These are phyloP conservation scores for Pseudonaja textilis DNA, from an alignment of 2,113 vertebrate genomes.

Conservation along the genomic window DNA sequence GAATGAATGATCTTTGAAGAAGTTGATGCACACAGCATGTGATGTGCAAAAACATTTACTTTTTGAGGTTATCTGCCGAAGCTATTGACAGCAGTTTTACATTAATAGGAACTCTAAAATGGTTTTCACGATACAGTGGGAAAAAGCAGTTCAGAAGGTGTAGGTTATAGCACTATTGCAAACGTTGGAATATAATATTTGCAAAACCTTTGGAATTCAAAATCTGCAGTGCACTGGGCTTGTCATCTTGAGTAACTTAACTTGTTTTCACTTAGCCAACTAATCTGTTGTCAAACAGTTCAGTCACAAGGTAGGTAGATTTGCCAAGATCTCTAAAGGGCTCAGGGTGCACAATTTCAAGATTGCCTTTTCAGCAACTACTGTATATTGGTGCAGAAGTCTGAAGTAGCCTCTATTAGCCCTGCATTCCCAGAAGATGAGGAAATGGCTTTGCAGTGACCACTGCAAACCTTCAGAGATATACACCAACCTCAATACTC, in stretches of 20 bases:
- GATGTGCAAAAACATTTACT: neutral
- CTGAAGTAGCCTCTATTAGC: neutral
- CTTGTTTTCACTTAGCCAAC: neutral
- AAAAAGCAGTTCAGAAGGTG: neutral
- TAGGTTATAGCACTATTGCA: neutral
- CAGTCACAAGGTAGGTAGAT: neutral
- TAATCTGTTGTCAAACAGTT: neutral
- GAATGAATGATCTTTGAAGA: neutral
- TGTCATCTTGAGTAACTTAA: neutral
- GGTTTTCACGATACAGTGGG: neutral
- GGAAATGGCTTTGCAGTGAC: neutral
- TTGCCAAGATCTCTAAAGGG: neutral
- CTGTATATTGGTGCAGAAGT: neutral
- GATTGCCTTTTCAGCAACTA: neutral
- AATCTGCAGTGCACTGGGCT: neutral
- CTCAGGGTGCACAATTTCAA: neutral
- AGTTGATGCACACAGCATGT: neutral
- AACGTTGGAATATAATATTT: neutral
- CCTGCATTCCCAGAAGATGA: neutral
- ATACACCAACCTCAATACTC: neutral
- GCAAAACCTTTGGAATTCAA: neutral
- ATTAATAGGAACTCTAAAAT: neutral
- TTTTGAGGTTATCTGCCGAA: neutral
- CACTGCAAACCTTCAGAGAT: neutral
- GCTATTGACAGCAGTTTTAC: neutral